phyloP scores from a whole-genome alignment of 2,113 vertebrate species.

The Phaethon lepturus region DNA sequence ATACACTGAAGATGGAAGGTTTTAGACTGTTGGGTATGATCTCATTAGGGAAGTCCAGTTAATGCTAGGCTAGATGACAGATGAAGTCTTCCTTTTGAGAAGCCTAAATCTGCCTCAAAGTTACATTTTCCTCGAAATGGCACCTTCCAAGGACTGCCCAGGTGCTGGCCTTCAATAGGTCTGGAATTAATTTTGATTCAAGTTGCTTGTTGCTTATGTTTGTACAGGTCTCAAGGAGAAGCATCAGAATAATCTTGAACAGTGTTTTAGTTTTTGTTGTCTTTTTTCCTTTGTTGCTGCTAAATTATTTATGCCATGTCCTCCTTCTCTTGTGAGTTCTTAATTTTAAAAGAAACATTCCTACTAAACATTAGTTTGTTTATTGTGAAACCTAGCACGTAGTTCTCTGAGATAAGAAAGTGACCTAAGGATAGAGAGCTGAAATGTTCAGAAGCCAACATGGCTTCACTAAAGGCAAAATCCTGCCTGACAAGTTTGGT shows the following conservation, averaged over 20 bases:
- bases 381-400: neutral
- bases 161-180: neutral
- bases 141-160: neutral
- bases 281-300: neutral
- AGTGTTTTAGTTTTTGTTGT: neutral
- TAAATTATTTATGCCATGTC: neutral
- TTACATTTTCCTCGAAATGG: neutral
- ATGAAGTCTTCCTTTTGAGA: neutral
- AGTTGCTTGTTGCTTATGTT: neutral
- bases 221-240: neutral
- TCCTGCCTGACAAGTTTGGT: too few species aligned
- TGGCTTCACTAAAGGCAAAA: too few species aligned
- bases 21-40: neutral
- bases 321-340: neutral
- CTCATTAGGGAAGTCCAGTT: neutral
- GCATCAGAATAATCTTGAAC: neutral
- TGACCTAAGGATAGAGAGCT: neutral
- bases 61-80: neutral
- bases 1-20: neutral
- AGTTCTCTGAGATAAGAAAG: neutral
- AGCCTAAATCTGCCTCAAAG: neutral
- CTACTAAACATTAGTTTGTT: neutral
- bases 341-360: neutral
- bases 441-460: neutral
- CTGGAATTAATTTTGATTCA: neutral